Evolutionary conservation across 2,113 vertebrate species (phyloP).

Genomic region (Eptatretus burgeri): DNA sequence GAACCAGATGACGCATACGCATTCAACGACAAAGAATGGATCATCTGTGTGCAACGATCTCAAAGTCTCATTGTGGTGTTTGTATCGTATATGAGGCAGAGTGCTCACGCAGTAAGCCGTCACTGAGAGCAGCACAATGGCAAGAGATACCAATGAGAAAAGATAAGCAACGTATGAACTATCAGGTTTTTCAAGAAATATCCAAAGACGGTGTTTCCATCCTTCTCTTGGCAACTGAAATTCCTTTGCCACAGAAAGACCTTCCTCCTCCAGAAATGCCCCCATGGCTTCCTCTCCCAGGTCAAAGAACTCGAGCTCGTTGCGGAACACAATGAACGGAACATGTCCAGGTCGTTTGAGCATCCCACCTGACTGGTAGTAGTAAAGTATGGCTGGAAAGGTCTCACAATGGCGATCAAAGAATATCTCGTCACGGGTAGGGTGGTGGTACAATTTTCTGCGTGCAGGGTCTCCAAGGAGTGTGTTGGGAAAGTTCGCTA

Average conservation of each 20-base stretch:
- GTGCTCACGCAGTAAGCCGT: not conserved
- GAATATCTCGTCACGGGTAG: not conserved
- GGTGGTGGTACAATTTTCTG: not conserved
- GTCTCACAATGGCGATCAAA: not conserved
- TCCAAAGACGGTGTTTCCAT: not conserved
- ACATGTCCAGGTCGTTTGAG: not conserved
- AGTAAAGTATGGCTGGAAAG: not conserved
- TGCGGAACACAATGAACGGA: not conserved
- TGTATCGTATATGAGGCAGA: no score
- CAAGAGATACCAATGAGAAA: not conserved
- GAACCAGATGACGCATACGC: conserved; percentile 64
- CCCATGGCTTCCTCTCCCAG: not conserved
- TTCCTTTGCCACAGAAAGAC: not conserved
- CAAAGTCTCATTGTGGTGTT: no score
- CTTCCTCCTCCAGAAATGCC: not conserved
- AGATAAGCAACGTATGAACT: not conserved
- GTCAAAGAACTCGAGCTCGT: not conserved
- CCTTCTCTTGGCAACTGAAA: not conserved
- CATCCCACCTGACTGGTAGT: not conserved
- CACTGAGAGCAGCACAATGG: not conserved
- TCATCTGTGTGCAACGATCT: no score
- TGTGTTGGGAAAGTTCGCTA: not conserved
- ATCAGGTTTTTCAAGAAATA: not conserved
- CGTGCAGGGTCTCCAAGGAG: not conserved
- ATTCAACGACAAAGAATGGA: conserved; percentile 61